phyloP scores from a whole-genome alignment of 2,797 vertebrate species.

The Hoplostethus atlanticus region DNA sequence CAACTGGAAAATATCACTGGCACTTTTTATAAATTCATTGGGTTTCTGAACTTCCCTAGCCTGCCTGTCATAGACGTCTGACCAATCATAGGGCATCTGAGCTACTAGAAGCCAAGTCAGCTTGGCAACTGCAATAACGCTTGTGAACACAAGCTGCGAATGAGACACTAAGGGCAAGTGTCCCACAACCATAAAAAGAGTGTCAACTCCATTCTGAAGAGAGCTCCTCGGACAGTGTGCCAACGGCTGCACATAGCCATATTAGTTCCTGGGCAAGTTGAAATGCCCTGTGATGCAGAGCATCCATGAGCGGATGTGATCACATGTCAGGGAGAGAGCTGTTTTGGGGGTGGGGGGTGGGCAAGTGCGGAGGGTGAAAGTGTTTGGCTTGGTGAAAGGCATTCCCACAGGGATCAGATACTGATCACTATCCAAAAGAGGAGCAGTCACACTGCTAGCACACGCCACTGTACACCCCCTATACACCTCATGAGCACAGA shows the following conservation, averaged over 20 bases:
- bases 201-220: background rate
- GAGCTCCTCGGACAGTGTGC: background rate
- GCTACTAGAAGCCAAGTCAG: slow-evolving; percentile 10
- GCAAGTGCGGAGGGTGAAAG: slow-evolving; percentile 18
- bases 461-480: slow-evolving; percentile 6
- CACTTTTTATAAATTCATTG: background rate
- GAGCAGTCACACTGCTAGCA: slow-evolving; percentile 4
- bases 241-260: slow-evolving; percentile 18
- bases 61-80: background rate
- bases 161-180: slow-evolving; percentile 18
- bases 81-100: background rate
- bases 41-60: background rate
- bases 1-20: background rate
- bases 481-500: background rate
- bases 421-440: slow-evolving; percentile 18
- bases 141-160: slow-evolving; percentile 25
- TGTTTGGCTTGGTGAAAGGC: background rate
- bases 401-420: slow-evolving; percentile 63
- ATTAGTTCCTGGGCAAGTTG: slow-evolving; percentile 4
- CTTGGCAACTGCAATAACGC: slow-evolving; percentile 6
- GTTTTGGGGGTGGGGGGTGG: slow-evolving; percentile 22
- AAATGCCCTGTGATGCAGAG: slow-evolving; percentile 42
- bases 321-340: slow-evolving; percentile 21
- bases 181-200: slow-evolving; percentile 18
- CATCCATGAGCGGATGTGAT: slow-evolving; percentile 30